Percentiles rank a stretch among this genome's conserved stretches.
Conservation (phyloP, 2,888 invertebrate genomes). For the Stenchaetothrips biformis region DNA sequence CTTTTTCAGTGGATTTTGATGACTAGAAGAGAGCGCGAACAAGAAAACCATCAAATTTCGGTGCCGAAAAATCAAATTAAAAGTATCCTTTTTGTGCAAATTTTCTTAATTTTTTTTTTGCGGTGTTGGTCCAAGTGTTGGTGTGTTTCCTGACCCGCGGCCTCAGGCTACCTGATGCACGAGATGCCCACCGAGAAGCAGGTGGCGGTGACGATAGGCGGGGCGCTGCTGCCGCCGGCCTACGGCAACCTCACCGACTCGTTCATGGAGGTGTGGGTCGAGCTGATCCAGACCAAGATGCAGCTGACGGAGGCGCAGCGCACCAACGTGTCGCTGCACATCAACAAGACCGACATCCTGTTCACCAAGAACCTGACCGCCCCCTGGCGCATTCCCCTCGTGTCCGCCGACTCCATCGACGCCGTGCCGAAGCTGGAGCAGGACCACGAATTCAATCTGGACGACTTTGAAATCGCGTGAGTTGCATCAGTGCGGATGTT, state of each 20-base stretch:
- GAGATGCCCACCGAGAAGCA: conserved; percentile 46
- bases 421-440: conserved; percentile 52
- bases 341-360: neutral
- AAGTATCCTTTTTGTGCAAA: conserved; percentile 46
- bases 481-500: too few species aligned
- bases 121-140: neutral
- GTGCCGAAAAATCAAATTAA: conserved; percentile 52
- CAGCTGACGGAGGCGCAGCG: neutral
- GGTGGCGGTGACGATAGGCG: conserved; percentile 54
- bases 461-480: conserved; percentile 38
- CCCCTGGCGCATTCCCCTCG: conserved; percentile 57
- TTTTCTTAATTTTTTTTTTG: neutral
- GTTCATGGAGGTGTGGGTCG: conserved; percentile 51
- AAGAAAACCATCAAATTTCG: conserved; percentile 57
- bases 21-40: conserved; percentile 61
- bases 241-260: conserved; percentile 50
- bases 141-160: neutral
- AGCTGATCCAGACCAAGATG: conserved; percentile 42
- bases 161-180: conserved; percentile 40
- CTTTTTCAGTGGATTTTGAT: conserved; percentile 53
- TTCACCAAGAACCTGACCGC: conserved; percentile 50
- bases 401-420: conserved; percentile 56
- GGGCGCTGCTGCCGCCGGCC: conserved; percentile 55
- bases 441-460: conserved; percentile 48
- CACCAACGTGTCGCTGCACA: conserved; percentile 20